Base-by-base conservation (phyloP, 2,113 vertebrate species). In the Lepisosteus osseus region DNA sequence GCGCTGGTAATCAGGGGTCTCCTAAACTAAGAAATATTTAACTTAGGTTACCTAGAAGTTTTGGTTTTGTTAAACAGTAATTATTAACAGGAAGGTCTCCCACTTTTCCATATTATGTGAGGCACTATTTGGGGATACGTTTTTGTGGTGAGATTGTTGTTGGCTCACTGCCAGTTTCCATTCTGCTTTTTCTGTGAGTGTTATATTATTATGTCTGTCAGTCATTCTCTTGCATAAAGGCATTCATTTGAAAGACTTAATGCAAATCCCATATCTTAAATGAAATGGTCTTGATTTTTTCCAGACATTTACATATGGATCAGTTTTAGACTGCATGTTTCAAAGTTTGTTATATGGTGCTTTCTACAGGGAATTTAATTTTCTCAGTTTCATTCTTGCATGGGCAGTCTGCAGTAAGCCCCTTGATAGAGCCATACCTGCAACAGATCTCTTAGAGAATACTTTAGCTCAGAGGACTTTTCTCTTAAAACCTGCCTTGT, bases 131-230 rank as follows among this genome's bases (percentile, higher is more conserved):
- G 84, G 82, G 79, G 87, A 86, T 76, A 73, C 55, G 63, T 84
- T 85, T 84, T 81, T 51, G 70, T 67, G 73, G 76, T 79, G 81
- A 84, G 80, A 82, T 77, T 64, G 76, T 69, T 75, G 73, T 85
- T 89, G 89, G 89, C 87, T 85, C 79, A 78, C 85, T 88, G 91
- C 93, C 94, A 80, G 61, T 86, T 85, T 76, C 82, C 87, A 88
- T 89, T 91, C 87, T 72, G 47, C 81, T 85, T 80, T 83, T 78
- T 85, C 92, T 82, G 80, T 67, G 84, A 90, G 84, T 79, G 84
- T 78, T 81, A 84, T 72, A 84, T 91, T 90, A 88, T 89, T 91
- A 88, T 82, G 85, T 89, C 92, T 93, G 92, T 90, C 92, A 89
- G 86, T 92, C 90, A 92, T 84, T 85, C 86, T 78, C 80, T 70